Evolutionary conservation across 2,888 invertebrate genomes (phyloP).

Genomic region (Agriopis aurantiaria): DNA sequence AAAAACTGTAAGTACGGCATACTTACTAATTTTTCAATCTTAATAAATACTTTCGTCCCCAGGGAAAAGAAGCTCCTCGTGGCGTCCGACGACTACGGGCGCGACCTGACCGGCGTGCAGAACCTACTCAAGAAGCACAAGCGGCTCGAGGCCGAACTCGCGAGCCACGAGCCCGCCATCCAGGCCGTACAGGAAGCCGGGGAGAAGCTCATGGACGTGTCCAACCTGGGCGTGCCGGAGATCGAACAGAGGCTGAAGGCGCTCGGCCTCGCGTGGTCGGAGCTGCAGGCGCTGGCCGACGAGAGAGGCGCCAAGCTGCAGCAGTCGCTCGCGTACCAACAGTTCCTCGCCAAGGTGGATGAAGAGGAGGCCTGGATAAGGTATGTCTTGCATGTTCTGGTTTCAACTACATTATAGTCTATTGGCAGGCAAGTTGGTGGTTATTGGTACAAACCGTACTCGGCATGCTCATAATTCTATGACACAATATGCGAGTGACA

Average conservation of each 20-base stretch:
- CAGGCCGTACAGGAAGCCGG: constrained; percentile 93
- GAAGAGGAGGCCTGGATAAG: constrained; percentile 99
- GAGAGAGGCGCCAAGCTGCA: constrained; percentile 97
- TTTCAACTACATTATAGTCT: too few species aligned
- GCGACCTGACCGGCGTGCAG: constrained; percentile 99
- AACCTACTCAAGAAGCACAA: constrained; percentile 99
- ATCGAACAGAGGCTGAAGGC: constrained; percentile 95
- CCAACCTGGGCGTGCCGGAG: constrained; percentile 96
- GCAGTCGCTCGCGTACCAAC: constrained; percentile 98
- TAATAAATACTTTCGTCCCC: constrained; percentile 21
- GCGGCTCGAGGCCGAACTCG: constrained; percentile 98
- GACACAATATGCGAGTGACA: too few species aligned
- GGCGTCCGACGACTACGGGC: constrained; percentile 99
- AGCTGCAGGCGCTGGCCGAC: constrained; percentile 94
- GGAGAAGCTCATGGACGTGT: constrained; percentile 97
- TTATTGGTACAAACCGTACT: too few species aligned
- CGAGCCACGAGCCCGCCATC: constrained; percentile 98
- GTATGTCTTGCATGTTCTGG: constrained; percentile 52
- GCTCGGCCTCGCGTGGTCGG: constrained; percentile 96
- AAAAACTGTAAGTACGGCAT: too few species aligned
- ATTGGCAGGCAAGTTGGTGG: too few species aligned
- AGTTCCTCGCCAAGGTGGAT: constrained; percentile 98
- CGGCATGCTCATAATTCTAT: too few species aligned
- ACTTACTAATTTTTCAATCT: too few species aligned
- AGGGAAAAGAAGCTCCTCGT: constrained; percentile 98